These are phyloP conservation scores for Rhamnusium bicolor DNA, from an alignment of 2,888 invertebrate genomes.

Conservation along the genomic window DNA sequence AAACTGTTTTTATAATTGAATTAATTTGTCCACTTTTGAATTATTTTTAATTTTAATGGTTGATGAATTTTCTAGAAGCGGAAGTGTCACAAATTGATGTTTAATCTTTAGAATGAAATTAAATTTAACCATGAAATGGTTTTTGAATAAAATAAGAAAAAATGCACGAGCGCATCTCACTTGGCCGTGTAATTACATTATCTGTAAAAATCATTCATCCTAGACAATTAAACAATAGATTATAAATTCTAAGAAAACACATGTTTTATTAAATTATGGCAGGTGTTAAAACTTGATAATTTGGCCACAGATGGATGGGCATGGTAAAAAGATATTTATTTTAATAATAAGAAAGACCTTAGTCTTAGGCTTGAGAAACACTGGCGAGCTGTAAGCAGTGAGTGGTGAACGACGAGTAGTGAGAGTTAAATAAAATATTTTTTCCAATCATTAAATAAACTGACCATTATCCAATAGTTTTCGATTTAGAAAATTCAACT, in stretches of 20 bases:
- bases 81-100: slow-evolving; percentile 29
- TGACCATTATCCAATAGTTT: too few relatives aligned
- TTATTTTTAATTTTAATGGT: slow-evolving; percentile 29
- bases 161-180: slow-evolving; percentile 50
- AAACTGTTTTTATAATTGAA: slow-evolving; percentile 22
- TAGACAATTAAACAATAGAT: slow-evolving; percentile 41
- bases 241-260: slow-evolving; percentile 43
- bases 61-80: slow-evolving; percentile 12
- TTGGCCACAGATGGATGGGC: slow-evolving; percentile 5
- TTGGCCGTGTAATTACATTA: slow-evolving; percentile 50
- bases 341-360: not conserved
- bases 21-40: slow-evolving; percentile 10
- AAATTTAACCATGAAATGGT: slow-evolving; percentile 49
- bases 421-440: too few relatives aligned
- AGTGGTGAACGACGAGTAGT: too few relatives aligned
- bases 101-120: slow-evolving; percentile 43
- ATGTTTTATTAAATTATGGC: slow-evolving; percentile 44
- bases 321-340: not conserved
- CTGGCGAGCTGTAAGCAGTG: too few relatives aligned
- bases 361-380: not conserved
- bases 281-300: slow-evolving; percentile 37
- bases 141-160: slow-evolving; percentile 38
- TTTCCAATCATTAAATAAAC: too few relatives aligned
- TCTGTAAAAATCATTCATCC: slow-evolving; percentile 51
- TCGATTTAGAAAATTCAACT: too few relatives aligned